phyloP scores from a whole-genome alignment of 2,888 invertebrate genomes.

The Meiosimyza platycephala region DNA sequence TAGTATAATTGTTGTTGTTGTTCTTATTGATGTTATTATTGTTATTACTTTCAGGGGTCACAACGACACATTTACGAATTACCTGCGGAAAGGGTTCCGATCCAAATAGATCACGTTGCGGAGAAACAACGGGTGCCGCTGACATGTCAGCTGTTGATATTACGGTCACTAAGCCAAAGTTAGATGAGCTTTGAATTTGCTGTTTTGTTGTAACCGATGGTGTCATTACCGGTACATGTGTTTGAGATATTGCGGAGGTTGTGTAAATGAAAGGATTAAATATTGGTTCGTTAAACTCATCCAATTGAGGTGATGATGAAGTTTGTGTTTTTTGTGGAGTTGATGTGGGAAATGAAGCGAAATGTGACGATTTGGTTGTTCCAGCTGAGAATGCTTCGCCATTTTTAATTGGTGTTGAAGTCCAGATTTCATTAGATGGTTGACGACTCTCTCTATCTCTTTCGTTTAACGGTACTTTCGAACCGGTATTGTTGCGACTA shows the following conservation, averaged over 20 bases:
- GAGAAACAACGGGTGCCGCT: background rate
- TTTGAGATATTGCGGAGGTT: slow-evolving; percentile 22
- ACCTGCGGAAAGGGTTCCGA: slow-evolving; percentile 67
- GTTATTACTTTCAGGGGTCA: slow-evolving; percentile 46
- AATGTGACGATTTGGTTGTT: slow-evolving; percentile 28
- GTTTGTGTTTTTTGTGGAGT: slow-evolving; percentile 38
- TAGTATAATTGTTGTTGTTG: slow-evolving; percentile 40
- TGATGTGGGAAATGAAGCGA: slow-evolving; percentile 35
- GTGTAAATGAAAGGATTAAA: slow-evolving; percentile 63
- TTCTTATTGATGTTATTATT: slow-evolving; percentile 40
- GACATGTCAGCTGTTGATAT: slow-evolving; percentile 39
- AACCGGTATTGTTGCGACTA: background rate
- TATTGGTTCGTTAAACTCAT: slow-evolving; percentile 66
- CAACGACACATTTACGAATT: slow-evolving; percentile 59
- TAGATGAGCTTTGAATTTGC: slow-evolving; percentile 53
- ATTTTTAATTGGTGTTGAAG: slow-evolving; percentile 63
- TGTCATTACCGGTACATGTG: slow-evolving; percentile 28
- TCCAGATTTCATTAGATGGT: slow-evolving; percentile 59
- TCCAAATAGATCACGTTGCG: slow-evolving; percentile 62
- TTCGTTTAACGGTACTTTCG: slow-evolving; percentile 7
- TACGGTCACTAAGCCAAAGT: slow-evolving; percentile 58
- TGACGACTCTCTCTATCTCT: slow-evolving; percentile 36
- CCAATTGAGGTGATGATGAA: slow-evolving; percentile 49
- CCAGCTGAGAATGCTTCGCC: slow-evolving; percentile 43
- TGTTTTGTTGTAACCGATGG: slow-evolving; percentile 19